Conservation (phyloP, 2,797 vertebrate genomes). For the Gobio occitaniae region DNA sequence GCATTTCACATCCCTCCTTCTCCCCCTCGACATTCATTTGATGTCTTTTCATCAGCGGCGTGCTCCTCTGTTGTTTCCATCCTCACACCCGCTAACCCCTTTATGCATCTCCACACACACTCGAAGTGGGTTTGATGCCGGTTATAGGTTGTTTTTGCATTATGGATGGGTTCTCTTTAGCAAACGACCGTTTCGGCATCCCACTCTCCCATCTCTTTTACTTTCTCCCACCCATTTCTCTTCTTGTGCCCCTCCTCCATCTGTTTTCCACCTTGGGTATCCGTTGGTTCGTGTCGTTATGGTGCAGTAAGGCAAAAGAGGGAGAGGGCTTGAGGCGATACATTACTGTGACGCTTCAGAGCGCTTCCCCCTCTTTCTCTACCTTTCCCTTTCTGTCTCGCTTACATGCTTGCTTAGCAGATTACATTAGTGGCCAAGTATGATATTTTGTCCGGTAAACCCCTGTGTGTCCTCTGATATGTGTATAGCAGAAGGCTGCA, state of each 20-base stretch:
- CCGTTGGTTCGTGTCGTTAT: slow-evolving; percentile 67
- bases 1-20: slow-evolving; percentile 12
- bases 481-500: slow-evolving; percentile 4
- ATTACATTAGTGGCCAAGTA: slow-evolving; percentile 61
- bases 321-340: slow-evolving; percentile 59
- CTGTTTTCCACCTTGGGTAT: slow-evolving; percentile 61
- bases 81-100: slow-evolving; percentile 51
- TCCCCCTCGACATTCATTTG: slow-evolving; percentile 19
- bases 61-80: slow-evolving; percentile 11
- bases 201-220: slow-evolving; percentile 46
- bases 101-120: slow-evolving; percentile 42
- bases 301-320: slow-evolving; percentile 62
- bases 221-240: slow-evolving; percentile 26
- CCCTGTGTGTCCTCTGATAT: slow-evolving; percentile 9
- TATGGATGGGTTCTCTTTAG: slow-evolving; percentile 29
- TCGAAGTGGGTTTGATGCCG: slow-evolving; percentile 5
- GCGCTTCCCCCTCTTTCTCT: slow-evolving; percentile 23
- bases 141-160: slow-evolving; percentile 19
- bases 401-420: slow-evolving; percentile 57
- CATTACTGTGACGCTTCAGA: slow-evolving; percentile 61
- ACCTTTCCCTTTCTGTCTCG: slow-evolving; percentile 39
- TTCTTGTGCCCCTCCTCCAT: slow-evolving; percentile 47
- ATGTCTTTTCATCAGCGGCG: slow-evolving; percentile 30
- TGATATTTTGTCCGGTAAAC: background rate
- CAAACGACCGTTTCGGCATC: slow-evolving; percentile 7